A percentile compares a stretch with the other conserved stretches of the same genome.
phyloP scores from a whole-genome alignment of 2,888 invertebrate species.

The Heliothis peltigera region DNA sequence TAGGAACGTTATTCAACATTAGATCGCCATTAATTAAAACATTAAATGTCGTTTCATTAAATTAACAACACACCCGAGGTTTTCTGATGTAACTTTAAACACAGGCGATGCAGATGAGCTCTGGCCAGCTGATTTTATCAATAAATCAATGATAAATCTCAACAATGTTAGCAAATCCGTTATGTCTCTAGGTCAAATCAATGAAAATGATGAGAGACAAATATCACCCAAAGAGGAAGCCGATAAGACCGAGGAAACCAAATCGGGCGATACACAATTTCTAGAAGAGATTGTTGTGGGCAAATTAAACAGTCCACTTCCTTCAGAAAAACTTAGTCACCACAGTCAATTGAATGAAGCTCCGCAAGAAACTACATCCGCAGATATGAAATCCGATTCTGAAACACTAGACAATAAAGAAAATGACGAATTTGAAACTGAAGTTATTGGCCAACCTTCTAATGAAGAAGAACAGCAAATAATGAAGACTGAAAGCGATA shows the following conservation, averaged over 20 bases:
- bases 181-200: conserved; percentile 77
- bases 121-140: conserved; percentile 75
- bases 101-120: conserved; percentile 79
- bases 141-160: conserved; percentile 65
- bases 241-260: conserved; percentile 9
- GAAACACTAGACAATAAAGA: conserved; percentile 4
- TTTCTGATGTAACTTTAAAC: conserved; percentile 10
- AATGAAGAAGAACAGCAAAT: conserved; percentile 1
- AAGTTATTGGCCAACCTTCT: background rate
- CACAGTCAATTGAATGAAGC: conserved; percentile 10
- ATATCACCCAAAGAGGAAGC: conserved; percentile 24
- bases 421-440: background rate
- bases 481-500: background rate
- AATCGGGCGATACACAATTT: background rate
- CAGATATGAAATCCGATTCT: background rate
- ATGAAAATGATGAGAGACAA: conserved; percentile 74
- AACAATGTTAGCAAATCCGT: conserved; percentile 78
- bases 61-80: background rate
- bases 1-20: background rate
- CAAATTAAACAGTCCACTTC: background rate
- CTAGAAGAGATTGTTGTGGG: conserved; percentile 10
- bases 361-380: background rate
- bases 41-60: background rate
- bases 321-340: conserved; percentile 5
- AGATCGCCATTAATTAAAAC: background rate